Conservation (phyloP, 2,113 vertebrate species). For the Rhadina sibilatrix region DNA sequence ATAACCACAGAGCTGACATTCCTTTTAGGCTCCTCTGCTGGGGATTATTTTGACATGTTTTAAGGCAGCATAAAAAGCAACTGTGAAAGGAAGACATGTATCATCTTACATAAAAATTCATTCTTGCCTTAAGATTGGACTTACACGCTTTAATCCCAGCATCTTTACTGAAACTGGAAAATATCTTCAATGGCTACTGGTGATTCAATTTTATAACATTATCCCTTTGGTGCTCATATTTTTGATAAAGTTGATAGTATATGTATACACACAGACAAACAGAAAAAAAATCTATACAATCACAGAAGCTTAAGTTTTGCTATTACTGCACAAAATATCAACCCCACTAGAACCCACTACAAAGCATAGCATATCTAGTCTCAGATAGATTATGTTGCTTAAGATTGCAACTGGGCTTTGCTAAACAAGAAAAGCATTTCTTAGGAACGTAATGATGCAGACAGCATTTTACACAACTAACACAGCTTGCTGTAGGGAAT, state of each 20-base stretch:
- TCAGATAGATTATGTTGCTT: background rate
- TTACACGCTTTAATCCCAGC: conserved; percentile 69
- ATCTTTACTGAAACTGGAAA: conserved; percentile 60
- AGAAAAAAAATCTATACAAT: conserved; percentile 42
- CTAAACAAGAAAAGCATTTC: conserved; percentile 64
- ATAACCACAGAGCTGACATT: conserved; percentile 83
- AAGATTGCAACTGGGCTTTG: background rate
- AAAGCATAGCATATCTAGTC: background rate
- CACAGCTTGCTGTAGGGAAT: conserved; percentile 77
- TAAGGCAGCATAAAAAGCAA: conserved; percentile 82
- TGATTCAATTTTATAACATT: conserved; percentile 59
- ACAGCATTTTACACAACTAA: conserved; percentile 70
- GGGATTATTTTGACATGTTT: conserved; percentile 85
- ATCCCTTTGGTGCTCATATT: conserved; percentile 58
- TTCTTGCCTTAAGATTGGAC: conserved; percentile 70
- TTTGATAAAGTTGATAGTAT: conserved; percentile 43
- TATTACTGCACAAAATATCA: conserved; percentile 23
- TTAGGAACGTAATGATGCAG: conserved; percentile 74
- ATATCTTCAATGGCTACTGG: conserved; percentile 59
- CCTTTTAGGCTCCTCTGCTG: conserved; percentile 79
- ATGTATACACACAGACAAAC: background rate
- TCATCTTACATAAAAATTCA: conserved; percentile 78
- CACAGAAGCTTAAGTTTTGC: conserved; percentile 9
- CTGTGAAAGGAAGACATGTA: conserved; percentile 78
- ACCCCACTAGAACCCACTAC: background rate